Evolutionary conservation across 2,888 invertebrate genomes (phyloP), one percentile per base, ranked within the genome.

Genomic region (Congeria kusceri): DNA sequence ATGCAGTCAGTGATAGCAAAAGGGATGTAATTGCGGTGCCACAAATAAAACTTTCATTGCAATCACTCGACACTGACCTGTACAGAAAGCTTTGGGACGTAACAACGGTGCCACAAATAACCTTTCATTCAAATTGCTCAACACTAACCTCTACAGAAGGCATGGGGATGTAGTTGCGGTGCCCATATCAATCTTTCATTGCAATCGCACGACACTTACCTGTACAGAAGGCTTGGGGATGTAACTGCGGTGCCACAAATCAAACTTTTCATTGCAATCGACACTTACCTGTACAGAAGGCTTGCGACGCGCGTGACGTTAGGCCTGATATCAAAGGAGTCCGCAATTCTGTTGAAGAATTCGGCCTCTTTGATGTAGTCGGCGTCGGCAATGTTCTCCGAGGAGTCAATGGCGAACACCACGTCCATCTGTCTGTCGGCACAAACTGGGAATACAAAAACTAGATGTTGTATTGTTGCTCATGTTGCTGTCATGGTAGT

Each of bases 381-480:
- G 15, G 78, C 70, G 20, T 86, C 79, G 28, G 78, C 77, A 47
- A 92, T 86, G 28, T 83, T 84, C 67, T 86, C 86, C 0, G 91
- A 90, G 11, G 89, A 88, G 59, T 91, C 91, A 27, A 90, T 82
- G 13, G 89, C 89, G 47, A 91, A 88, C 20, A 90, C 84, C 3
- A 91, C 77, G 65, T 91, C 91, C 20, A 85, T 77, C 20, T 75
- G 68, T 58, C 83, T 86, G 47, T 82, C 84, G 3, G 79, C 61
- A 65, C 91, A 91, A 1, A 86, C 91, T 91, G 83, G 13, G 65
- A 75, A 58, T n/a, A 47, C 9, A 57, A 29, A 5, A 58, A 7
- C 9, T 25, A 5, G 25, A 25, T 56, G 11, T 5, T n/a, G n/a
- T n/a, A n/a, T n/a, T n/a, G n/a, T n/a, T n/a, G n/a, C n/a, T n/a